phyloP scores from a whole-genome alignment of 2,113 vertebrate genomes.

The Actinemys pallida region DNA sequence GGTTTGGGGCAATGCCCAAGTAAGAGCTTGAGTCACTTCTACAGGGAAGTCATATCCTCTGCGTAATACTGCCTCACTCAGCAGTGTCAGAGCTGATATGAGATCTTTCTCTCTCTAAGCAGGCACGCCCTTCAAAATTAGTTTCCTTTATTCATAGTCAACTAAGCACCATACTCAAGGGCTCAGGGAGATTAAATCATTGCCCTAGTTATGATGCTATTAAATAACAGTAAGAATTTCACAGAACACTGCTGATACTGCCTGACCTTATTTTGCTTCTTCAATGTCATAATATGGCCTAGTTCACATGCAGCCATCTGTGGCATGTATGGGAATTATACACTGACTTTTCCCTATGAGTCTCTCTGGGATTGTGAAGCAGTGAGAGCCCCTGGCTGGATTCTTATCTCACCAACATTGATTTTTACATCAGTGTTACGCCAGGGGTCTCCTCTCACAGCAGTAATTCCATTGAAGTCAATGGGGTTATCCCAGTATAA shows the following conservation, averaged over 20 bases:
- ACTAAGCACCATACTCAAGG: not conserved
- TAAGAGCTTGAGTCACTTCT: not conserved
- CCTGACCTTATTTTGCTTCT: not conserved
- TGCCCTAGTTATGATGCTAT: not conserved
- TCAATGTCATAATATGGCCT: not conserved
- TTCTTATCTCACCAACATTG: not conserved
- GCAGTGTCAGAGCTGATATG: not conserved
- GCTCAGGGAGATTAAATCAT: not conserved
- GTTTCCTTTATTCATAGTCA: not conserved
- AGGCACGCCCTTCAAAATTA: not conserved
- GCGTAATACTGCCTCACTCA: not conserved
- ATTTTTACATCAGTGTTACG: not conserved
- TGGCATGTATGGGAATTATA: not conserved
- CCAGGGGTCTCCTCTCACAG: not conserved
- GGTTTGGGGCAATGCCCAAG: not conserved
- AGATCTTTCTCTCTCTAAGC: not conserved
- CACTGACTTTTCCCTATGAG: too few relatives aligned
- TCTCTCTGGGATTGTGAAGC: not conserved
- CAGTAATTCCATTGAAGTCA: not conserved
- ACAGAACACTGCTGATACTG: not conserved
- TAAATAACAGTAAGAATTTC: not conserved
- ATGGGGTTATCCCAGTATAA: not conserved
- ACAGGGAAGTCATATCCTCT: not conserved
- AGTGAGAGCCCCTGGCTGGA: not conserved
- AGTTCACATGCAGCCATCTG: not conserved